These are phyloP conservation scores for Caerostris darwini DNA, from an alignment of 1,140 invertebrate genomes.

Conservation along the genomic window DNA sequence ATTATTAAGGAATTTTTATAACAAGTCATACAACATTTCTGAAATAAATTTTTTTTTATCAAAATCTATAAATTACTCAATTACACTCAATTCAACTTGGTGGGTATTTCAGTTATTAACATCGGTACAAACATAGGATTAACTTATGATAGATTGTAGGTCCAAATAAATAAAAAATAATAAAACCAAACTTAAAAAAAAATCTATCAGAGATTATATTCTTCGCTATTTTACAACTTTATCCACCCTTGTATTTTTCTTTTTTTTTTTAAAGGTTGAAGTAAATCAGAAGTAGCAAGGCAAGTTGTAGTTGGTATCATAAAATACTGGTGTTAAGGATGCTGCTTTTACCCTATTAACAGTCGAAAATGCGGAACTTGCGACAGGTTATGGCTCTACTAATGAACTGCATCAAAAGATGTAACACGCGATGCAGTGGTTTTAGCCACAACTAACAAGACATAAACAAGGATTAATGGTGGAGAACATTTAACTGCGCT, in stretches of 20 bases:
- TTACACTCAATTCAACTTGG: neutral
- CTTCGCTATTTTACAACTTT: neutral
- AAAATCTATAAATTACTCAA: no score
- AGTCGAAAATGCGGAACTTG: slow-evolving; percentile 47
- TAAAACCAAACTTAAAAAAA: neutral
- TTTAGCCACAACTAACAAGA: slow-evolving; percentile 38
- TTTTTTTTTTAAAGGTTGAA: neutral
- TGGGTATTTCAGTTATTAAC: neutral
- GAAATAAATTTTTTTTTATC: no score
- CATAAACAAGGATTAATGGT: slow-evolving; percentile 51
- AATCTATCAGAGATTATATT: neutral
- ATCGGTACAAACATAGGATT: neutral
- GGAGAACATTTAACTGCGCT: slow-evolving; percentile 37
- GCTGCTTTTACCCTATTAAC: neutral
- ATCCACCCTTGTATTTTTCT: neutral
- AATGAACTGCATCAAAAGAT: neutral
- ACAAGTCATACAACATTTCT: no score
- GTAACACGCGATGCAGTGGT: neutral
- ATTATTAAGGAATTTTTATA: no score
- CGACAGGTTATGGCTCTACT: slow-evolving; percentile 21
- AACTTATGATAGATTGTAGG: neutral
- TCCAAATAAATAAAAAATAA: neutral
- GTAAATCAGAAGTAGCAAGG: neutral
- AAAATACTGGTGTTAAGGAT: slow-evolving; percentile 1
- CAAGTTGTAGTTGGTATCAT: no score